phyloP scores from a whole-genome alignment of 2,888 invertebrate species.

The Ochropleura plecta region DNA sequence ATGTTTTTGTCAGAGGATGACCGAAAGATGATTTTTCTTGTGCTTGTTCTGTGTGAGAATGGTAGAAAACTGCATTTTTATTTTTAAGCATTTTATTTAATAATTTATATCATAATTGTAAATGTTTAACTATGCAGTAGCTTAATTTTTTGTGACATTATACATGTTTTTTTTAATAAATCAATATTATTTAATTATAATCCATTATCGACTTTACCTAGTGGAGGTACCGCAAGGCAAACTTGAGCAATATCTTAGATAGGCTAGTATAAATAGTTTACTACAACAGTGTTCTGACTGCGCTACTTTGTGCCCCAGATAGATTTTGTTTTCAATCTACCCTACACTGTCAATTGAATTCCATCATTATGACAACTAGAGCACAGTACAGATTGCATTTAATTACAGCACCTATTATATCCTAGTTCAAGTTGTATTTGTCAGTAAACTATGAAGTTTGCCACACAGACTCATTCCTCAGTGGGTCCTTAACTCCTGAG shows the following conservation, averaged over 20 bases:
- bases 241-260: background rate
- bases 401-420: background rate
- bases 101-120: too few relatives aligned
- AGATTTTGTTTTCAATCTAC: background rate
- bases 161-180: too few relatives aligned
- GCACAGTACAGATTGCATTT: background rate
- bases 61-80: too few relatives aligned
- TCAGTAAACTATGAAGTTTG: slow-evolving; percentile 9
- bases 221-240: background rate
- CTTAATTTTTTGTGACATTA: too few relatives aligned
- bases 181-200: background rate
- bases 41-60: too few relatives aligned
- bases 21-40: too few relatives aligned
- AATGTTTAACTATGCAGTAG: too few relatives aligned
- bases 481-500: slow-evolving; percentile 29
- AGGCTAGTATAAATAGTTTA: background rate
- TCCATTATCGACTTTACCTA: background rate
- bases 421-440: slow-evolving; percentile 3
- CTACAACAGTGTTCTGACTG: background rate
- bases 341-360: background rate
- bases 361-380: background rate
- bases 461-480: slow-evolving; percentile 40
- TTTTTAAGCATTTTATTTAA: too few relatives aligned
- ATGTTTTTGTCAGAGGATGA: too few relatives aligned
- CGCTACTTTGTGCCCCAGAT: background rate